Evolutionary conservation across 2,888 invertebrate genomes (phyloP), one percentile per base, ranked within the genome.

Genomic region (Boloria selene): DNA sequence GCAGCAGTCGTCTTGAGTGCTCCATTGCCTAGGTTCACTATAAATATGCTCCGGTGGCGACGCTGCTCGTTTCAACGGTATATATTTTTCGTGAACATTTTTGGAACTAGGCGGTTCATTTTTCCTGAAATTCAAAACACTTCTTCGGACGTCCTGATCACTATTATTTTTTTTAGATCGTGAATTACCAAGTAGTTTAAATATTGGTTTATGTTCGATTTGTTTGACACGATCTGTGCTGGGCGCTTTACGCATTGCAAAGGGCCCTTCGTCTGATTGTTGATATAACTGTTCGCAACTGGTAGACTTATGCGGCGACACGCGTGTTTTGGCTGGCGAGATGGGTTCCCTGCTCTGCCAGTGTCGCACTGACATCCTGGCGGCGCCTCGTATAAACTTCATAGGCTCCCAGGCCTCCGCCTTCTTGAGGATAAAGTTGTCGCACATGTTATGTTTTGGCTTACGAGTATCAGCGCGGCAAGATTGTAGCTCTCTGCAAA

Each of bases 401-500:
- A 90, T 86, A 52, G 88, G 87, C 74, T 92, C 90, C 87, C 92
- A 92, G 64, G 92, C 92, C 69, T 92, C 91, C 13, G 93, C 89
- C 74, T 93, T 93, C 69, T 93, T 85, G 53, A 94, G 87, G 69
- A 94, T 94, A 77, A 93, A 93, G 75, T 93, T 92, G 75, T 91
- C 91, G 71, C 88, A 82, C 87, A 88, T 88, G 75, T 80, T 83
- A 72, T 86, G 80, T 80, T 84, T 88, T 56, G 87, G 90, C 81
- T 88, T 91, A 72, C 89, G 83, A 59, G 88, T 84, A 74, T 90
- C 90, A 16, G 90, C 93, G 72, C 93, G 93, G 81, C 93, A 94
- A 75, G 94, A 94, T 76, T 93, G 94, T 76, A 96, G 86, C 83
- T 96, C 96, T 73, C 95, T 94, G 84, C 96, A 96, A 79, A 96